Evolutionary conservation across 1,140 invertebrate species (phyloP).

Genomic region (Zaprionus tsacasi): DNA sequence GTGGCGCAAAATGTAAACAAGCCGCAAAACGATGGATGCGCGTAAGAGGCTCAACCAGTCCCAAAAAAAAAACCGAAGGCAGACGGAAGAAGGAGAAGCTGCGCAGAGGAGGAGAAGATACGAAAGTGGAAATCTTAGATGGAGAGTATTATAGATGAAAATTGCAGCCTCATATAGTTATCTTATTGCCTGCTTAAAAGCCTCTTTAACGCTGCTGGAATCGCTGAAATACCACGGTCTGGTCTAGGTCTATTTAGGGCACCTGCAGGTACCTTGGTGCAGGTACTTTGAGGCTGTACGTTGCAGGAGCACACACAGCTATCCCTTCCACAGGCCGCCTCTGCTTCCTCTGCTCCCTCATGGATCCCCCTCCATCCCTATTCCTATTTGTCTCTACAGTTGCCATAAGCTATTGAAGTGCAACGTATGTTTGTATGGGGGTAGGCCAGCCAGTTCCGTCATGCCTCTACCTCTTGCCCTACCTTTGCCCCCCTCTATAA

Average conservation of each 20-base stretch:
- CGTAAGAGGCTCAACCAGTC: conserved; percentile 36
- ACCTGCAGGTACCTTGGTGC: conserved; percentile 13
- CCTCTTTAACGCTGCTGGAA: background rate
- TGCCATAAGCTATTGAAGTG: conserved; percentile 7
- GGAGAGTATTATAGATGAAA: too few species aligned
- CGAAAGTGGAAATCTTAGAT: too few species aligned
- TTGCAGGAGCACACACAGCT: background rate
- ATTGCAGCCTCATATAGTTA: too few species aligned
- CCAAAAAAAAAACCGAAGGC: background rate
- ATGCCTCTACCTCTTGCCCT: background rate
- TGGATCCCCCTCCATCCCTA: background rate
- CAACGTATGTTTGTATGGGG: background rate
- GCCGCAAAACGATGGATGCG: conserved; percentile 53
- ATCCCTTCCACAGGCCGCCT: background rate
- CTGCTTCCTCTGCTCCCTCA: background rate
- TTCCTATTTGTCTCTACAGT: background rate
- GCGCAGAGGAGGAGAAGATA: background rate
- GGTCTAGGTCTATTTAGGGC: background rate
- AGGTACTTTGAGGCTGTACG: conserved; percentile 51
- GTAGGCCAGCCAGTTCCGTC: background rate
- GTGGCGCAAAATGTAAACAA: conserved; percentile 79
- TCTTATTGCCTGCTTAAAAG: too few species aligned
- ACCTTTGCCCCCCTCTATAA: too few species aligned
- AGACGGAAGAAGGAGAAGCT: background rate
- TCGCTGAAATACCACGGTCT: conserved; percentile 10